A percentile compares a stretch with the other conserved stretches of the same genome.
Conservation (phyloP, 2,797 vertebrate genomes). For the Avahi laniger region DNA sequence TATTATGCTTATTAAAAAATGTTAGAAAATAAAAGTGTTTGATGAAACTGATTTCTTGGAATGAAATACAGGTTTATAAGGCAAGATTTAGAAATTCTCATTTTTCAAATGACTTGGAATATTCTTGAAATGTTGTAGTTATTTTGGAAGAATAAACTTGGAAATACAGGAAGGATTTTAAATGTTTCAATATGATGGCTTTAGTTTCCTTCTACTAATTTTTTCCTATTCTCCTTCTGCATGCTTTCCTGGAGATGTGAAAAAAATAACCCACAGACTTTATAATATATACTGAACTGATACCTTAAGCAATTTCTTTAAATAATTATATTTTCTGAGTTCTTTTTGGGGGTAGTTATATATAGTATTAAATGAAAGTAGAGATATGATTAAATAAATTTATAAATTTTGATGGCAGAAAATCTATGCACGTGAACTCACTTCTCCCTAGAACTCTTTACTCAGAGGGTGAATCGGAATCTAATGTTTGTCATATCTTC, state of each 20-base stretch:
- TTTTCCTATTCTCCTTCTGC: slow-evolving; percentile 38
- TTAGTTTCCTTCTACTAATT: slow-evolving; percentile 48
- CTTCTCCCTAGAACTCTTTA: not conserved
- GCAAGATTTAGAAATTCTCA: slow-evolving; percentile 52
- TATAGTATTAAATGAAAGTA: slow-evolving; percentile 8
- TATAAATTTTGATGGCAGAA: slow-evolving; percentile 8
- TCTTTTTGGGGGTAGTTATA: not conserved
- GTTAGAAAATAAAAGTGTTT: slow-evolving; percentile 40
- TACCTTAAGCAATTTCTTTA: slow-evolving; percentile 46
- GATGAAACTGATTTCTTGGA: slow-evolving; percentile 20
- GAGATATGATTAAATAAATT: not conserved
- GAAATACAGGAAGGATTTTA: slow-evolving; percentile 48
- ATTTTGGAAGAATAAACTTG: slow-evolving; percentile 60
- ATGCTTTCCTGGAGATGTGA: slow-evolving; percentile 39
- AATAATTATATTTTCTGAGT: slow-evolving; percentile 15
- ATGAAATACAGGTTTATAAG: slow-evolving; percentile 32
- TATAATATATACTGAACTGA: slow-evolving; percentile 58
- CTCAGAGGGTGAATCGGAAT: not conserved
- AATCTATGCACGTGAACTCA: not conserved
- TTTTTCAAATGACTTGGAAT: slow-evolving; percentile 55
- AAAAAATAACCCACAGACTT: slow-evolving; percentile 45
- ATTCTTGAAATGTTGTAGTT: slow-evolving; percentile 52
- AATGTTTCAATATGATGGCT: slow-evolving; percentile 43
- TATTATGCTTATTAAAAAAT: not conserved
- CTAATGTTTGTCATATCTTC: not conserved